These are phyloP conservation scores for Lymantria monacha DNA, from an alignment of 2,888 invertebrate genomes.

Conservation along the genomic window DNA sequence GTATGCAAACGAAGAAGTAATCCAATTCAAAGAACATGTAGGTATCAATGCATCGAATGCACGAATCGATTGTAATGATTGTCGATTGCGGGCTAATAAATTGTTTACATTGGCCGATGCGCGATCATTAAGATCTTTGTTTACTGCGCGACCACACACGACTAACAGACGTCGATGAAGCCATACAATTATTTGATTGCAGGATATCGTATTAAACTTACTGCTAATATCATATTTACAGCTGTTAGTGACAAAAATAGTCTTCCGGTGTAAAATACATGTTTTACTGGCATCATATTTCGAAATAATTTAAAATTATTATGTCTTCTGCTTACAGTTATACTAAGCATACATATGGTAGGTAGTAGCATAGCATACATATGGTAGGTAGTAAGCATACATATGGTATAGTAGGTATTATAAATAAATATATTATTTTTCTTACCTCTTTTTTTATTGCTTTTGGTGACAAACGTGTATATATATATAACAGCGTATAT, in stretches of 20 bases:
- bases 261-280: conserved; percentile 27
- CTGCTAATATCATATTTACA: conserved; percentile 66
- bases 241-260: conserved; percentile 45
- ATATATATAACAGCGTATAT: no score
- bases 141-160: conserved; percentile 76
- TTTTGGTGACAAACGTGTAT: no score
- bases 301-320: conserved; percentile 1
- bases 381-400: no score
- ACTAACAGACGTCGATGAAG: conserved; percentile 64
- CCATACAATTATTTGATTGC: conserved; percentile 71
- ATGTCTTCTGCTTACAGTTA: not conserved
- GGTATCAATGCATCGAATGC: conserved; percentile 60
- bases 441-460: no score
- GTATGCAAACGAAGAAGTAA: conserved; percentile 50
- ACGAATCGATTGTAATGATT: conserved; percentile 68
- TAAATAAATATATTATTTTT: no score
- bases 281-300: conserved; percentile 18
- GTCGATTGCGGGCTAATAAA: conserved; percentile 73
- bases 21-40: conserved; percentile 48
- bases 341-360: no score
- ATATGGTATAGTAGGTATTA: no score
- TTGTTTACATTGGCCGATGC: conserved; percentile 67
- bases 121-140: conserved; percentile 75
- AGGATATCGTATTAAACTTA: conserved; percentile 72
- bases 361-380: no score